phyloP scores from a whole-genome alignment of 2,888 invertebrate genomes.

The Drosophila peninsularis region DNA sequence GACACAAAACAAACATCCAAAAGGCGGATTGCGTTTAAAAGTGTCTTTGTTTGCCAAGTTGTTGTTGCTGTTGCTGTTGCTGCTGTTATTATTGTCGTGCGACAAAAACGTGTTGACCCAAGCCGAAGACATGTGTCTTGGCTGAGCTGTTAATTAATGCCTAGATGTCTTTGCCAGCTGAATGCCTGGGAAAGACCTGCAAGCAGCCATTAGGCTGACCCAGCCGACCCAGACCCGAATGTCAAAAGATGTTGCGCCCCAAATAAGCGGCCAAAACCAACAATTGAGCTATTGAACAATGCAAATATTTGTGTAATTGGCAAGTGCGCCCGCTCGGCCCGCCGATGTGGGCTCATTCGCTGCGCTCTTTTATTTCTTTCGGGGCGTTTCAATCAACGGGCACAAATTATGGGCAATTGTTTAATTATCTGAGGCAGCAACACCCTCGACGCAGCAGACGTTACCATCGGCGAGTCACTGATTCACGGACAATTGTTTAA shows the following conservation, averaged over 20 bases:
- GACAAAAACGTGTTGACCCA: constrained; percentile 40
- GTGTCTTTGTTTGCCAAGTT: constrained; percentile 53
- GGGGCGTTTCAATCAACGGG: constrained; percentile 62
- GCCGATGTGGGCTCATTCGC: constrained; percentile 31
- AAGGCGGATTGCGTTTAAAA: constrained; percentile 55
- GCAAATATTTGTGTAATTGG: constrained; percentile 62
- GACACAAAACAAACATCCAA: constrained; percentile 26
- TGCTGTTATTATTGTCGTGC: constrained; percentile 31
- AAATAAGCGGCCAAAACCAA: constrained; percentile 26
- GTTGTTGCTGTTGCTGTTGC: constrained; percentile 7
- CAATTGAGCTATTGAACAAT: constrained; percentile 46
- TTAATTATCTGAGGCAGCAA: constrained; percentile 70
- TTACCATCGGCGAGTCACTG: constrained; percentile 19
- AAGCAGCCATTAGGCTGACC: constrained; percentile 49
- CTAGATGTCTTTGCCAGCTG: constrained; percentile 18
- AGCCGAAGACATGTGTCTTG: constrained; percentile 39
- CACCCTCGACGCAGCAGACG: no score
- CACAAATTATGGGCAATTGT: constrained; percentile 75
- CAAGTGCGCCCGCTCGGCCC: constrained; percentile 13
- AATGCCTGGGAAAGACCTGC: constrained; percentile 49
- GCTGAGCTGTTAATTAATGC: constrained; percentile 61
- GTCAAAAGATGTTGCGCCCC: constrained; percentile 23
- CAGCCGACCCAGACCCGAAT: constrained; percentile 71
- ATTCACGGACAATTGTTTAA: constrained; percentile 53
- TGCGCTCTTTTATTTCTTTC: constrained; percentile 28